A percentile compares a stretch with the other conserved stretches of the same genome.
Conservation (phyloP, 2,113 vertebrate genomes). For the Zingel zingel region DNA sequence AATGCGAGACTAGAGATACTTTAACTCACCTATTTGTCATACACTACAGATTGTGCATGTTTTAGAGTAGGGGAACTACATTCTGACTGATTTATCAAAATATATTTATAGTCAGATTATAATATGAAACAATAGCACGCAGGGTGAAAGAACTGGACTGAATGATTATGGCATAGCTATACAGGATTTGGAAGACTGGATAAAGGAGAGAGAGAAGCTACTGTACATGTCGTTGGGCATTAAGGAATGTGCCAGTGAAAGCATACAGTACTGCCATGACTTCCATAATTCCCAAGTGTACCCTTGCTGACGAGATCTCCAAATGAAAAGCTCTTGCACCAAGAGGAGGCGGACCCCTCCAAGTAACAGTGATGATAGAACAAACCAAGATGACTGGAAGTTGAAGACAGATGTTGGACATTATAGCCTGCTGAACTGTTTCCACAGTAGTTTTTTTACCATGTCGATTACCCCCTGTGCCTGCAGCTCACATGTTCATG, state of each 20-base stretch:
- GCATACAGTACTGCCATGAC: not conserved
- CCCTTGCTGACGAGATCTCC: not conserved
- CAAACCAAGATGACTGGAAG: not conserved
- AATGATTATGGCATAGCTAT: not conserved
- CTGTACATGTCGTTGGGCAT: not conserved
- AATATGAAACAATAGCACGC: not conserved
- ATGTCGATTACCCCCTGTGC: not conserved
- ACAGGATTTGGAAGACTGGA: not conserved
- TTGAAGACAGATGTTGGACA: conserved; percentile 18
- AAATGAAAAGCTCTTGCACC: conserved; percentile 1
- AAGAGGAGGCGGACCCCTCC: not conserved
- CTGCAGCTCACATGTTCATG: not conserved
- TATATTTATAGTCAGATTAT: not conserved
- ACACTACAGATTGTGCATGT: not conserved
- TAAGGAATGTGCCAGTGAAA: conserved; percentile 3
- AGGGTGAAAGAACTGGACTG: not conserved
- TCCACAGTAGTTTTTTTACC: not conserved
- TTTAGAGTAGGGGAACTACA: not conserved
- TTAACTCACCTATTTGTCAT: not conserved
- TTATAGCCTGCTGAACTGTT: conserved; percentile 3
- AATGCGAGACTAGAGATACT: no score
- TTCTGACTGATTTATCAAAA: not conserved
- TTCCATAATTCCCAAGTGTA: not conserved
- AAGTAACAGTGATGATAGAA: not conserved
- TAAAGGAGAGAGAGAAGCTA: not conserved